Percentiles rank a stretch among this genome's conserved stretches.
phyloP scores from a whole-genome alignment of 2,113 vertebrate genomes.

The Pelecanus crispus region DNA sequence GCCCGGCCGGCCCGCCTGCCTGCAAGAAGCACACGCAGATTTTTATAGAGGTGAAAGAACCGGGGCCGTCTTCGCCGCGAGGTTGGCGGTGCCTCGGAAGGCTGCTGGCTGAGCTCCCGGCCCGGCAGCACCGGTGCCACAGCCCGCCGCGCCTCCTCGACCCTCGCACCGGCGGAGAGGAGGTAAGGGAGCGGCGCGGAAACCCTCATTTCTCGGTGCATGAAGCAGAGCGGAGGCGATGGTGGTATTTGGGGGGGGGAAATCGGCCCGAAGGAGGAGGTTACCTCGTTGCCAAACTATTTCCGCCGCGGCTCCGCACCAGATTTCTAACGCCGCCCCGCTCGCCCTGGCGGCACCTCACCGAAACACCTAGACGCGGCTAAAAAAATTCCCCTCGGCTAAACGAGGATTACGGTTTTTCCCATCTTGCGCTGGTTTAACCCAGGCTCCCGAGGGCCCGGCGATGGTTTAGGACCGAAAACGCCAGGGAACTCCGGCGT shows the following conservation, averaged over 20 bases:
- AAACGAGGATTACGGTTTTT: background rate
- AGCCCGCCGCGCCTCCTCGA: background rate
- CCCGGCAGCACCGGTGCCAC: background rate
- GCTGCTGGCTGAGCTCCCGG: background rate
- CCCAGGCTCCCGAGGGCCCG: background rate
- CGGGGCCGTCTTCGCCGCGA: background rate
- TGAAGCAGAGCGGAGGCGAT: background rate
- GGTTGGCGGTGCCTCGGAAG: accelerated
- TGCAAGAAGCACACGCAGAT: accelerated
- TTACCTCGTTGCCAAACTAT: background rate
- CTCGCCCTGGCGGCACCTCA: background rate
- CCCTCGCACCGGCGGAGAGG: background rate
- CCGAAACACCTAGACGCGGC: background rate
- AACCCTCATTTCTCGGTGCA: no score
- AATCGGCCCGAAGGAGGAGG: background rate
- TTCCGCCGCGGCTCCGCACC: no score
- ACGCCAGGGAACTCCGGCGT: no score
- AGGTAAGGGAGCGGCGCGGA: background rate
- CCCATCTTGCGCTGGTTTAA: background rate
- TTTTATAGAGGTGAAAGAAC: background rate
- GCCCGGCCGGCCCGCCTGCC: background rate
- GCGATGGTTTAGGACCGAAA: background rate
- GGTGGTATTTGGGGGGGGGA: no score
- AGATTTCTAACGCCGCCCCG: no score
- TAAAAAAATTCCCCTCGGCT: background rate